Evolutionary conservation across 2,113 vertebrate genomes (phyloP).

Genomic region (Platysternon megacephalum): DNA sequence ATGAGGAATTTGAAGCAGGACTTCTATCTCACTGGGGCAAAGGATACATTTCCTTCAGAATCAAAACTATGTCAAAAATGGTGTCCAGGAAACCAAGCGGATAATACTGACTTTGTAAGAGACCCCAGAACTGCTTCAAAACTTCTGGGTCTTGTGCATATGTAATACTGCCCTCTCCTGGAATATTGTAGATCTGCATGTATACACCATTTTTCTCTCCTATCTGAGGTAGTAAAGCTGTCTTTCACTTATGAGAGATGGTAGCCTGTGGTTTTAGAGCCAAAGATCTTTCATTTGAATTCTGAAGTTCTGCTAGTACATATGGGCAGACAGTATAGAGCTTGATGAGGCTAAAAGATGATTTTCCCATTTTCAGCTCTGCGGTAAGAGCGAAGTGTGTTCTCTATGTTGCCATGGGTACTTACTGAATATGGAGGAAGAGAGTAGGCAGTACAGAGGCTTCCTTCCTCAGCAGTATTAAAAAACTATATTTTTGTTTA

Average conservation of each 20-base stretch:
- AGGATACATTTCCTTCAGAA: neutral
- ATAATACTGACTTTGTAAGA: neutral
- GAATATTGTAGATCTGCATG: neutral
- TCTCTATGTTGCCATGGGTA: neutral
- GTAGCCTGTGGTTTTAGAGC: neutral
- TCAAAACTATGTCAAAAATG: neutral
- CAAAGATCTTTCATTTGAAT: neutral
- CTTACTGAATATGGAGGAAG: neutral
- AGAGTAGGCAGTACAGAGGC: neutral
- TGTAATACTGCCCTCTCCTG: neutral
- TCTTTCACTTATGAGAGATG: neutral
- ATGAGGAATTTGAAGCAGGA: neutral
- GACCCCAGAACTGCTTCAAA: neutral
- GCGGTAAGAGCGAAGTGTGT: neutral
- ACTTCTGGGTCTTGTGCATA: neutral
- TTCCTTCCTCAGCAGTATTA: neutral
- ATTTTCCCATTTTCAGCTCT: neutral
- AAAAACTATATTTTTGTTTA: neutral
- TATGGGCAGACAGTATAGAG: neutral
- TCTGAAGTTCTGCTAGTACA: neutral
- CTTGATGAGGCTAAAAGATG: neutral
- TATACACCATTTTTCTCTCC: neutral
- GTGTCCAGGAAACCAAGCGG: neutral
- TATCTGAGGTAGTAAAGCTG: neutral
- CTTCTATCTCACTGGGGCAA: neutral